Evolutionary conservation across 2,888 invertebrate species (phyloP), one percentile per base, ranked within the genome.

Genomic region (Polydrusus tereticollis): DNA sequence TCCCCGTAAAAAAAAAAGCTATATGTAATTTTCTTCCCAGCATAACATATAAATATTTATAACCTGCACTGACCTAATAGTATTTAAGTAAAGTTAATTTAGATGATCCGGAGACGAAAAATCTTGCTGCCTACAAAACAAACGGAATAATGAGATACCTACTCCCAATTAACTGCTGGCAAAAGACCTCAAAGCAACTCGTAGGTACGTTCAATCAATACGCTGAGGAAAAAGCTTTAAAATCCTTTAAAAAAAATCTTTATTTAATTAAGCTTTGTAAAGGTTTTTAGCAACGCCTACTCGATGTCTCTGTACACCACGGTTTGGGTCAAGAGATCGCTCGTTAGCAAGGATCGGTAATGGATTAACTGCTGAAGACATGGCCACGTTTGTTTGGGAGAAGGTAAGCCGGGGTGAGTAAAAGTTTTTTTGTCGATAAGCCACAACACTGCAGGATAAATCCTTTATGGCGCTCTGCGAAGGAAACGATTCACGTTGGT

Each of bases 211-310:
- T 14, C 55, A 38, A 52, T 52, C 64, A 64, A 55, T 55, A 64
- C 20, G 21, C 52, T n/a, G 23, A 10, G 38, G 33, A 62, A 60
- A 41, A 60, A 26, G 55, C 60, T 60, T 50, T 59, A 60, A 59
- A 55, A 63, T 55, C 47, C 45, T 26, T 58, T 57, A 43, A 63
- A 72, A 70, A 65, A 26, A 16, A 50, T 36, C 59, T 72, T 72
- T 72, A 72, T 72, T 72, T 72, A 72, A 72, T 72, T 72, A 72
- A 68, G 68, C 68, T 58, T 45, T 47, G 72, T 64, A 57, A 67
- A 64, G 63, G 63, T 68, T 58, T 72, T 68, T 68, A 72, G 64
- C 59, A 43, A 72, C 72, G 72, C 72, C 72, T 63, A 72, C 72
- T 68, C 67, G 50, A 72, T 63, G 63, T 68, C 68, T 64, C 62